These are phyloP conservation scores for Limnephilus auricula DNA, from an alignment of 2,888 invertebrate genomes.

Conservation along the genomic window DNA sequence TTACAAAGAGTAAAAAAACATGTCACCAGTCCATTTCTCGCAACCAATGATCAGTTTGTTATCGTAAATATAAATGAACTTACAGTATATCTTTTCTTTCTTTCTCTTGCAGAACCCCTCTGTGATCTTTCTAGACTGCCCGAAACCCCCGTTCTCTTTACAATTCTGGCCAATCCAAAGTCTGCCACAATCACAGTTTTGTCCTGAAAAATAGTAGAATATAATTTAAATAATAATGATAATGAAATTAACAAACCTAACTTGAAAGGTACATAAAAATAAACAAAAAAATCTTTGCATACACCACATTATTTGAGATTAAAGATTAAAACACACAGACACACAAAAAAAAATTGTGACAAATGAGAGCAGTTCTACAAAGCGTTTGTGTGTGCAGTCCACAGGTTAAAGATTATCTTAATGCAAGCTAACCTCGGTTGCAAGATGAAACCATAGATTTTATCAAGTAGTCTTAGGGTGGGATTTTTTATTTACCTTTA, in stretches of 20 bases:
- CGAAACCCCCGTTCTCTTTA: slow-evolving; percentile 78
- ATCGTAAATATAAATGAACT: neutral
- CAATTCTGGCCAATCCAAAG: slow-evolving; percentile 93
- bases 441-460: too few relatives aligned
- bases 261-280: neutral
- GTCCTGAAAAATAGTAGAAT: slow-evolving; percentile 80
- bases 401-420: too few relatives aligned
- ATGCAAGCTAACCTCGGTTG: too few relatives aligned
- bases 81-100: slow-evolving; percentile 93
- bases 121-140: slow-evolving; percentile 69
- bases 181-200: slow-evolving; percentile 96
- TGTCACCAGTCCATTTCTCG: neutral
- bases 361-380: too few relatives aligned
- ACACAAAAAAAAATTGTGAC: too few relatives aligned
- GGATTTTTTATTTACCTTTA: too few relatives aligned
- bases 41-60: too few relatives aligned
- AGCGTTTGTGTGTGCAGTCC: too few relatives aligned
- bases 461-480: too few relatives aligned
- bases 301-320: too few relatives aligned
- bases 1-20: neutral
- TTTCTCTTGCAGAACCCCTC: slow-evolving; percentile 79
- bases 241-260: neutral
- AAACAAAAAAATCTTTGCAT: too few relatives aligned
- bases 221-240: slow-evolving; percentile 52
- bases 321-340: too few relatives aligned